phyloP scores from a whole-genome alignment of 2,113 vertebrate species.

The Rhadina sibilatrix region DNA sequence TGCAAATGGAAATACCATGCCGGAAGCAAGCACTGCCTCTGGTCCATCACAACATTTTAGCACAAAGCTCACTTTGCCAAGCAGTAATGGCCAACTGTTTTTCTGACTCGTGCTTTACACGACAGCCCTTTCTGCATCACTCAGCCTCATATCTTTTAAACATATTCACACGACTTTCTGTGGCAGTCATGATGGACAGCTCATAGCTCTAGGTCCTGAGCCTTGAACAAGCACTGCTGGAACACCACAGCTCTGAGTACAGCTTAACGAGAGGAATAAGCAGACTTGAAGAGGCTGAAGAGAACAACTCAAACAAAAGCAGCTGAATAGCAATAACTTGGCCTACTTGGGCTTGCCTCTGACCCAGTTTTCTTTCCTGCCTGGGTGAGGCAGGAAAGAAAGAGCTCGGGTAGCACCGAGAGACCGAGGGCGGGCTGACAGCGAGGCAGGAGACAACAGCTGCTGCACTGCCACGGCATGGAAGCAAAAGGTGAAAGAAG shows the following conservation, averaged over 20 bases:
- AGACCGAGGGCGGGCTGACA: accelerated
- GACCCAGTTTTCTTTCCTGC: not conserved
- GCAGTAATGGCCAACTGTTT: not conserved
- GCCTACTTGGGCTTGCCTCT: not conserved
- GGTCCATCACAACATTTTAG: not conserved
- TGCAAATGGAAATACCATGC: not conserved
- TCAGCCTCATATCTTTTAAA: not conserved
- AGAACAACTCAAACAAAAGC: not conserved
- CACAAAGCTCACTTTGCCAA: not conserved
- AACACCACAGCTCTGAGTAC: not conserved
- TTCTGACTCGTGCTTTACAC: not conserved
- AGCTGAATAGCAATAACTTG: not conserved
- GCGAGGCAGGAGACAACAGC: not conserved
- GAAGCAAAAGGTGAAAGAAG: not conserved
- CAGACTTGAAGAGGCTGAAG: not conserved
- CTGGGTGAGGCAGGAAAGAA: accelerated
- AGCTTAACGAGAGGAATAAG: not conserved
- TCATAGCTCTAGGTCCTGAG: not conserved
- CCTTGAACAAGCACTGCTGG: not conserved
- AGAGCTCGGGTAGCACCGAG: accelerated
- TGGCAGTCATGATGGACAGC: not conserved
- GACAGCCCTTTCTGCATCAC: not conserved
- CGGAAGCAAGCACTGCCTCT: not conserved
- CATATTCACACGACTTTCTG: not conserved
- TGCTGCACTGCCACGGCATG: not conserved